phyloP scores from a whole-genome alignment of 2,888 invertebrate species.

The Eilema depressum region DNA sequence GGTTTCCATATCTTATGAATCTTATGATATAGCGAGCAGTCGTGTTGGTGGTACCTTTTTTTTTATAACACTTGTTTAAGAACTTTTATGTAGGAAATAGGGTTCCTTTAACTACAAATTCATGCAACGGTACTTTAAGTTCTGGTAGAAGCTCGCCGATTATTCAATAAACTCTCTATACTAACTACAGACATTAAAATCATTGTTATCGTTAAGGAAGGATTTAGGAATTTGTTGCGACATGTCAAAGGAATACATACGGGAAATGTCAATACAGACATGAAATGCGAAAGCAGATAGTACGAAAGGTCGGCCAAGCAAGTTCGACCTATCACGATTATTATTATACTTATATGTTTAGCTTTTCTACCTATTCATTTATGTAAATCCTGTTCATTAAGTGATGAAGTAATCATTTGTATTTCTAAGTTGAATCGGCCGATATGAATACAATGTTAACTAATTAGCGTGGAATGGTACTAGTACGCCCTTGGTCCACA shows the following conservation, averaged over 20 bases:
- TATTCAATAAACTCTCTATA: no score
- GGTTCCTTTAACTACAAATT: not conserved
- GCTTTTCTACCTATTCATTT: slow-evolving; percentile 13
- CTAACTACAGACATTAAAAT: not conserved
- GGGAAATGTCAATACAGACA: slow-evolving; percentile 36
- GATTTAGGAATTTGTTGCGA: slow-evolving; percentile 6
- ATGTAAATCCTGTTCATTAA: not conserved
- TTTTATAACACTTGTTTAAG: no score
- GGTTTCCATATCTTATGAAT: no score
- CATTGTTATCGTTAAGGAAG: not conserved
- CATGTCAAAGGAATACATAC: slow-evolving; percentile 28
- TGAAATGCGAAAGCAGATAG: slow-evolving; percentile 42
- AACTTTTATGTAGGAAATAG: no score
- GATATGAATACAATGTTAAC: not conserved
- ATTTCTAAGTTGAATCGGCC: not conserved
- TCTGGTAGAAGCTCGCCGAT: no score
- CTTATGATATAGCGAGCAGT: no score
- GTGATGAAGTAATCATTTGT: not conserved
- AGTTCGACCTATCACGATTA: slow-evolving; percentile 45
- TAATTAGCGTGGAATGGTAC: not conserved
- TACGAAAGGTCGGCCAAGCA: slow-evolving; percentile 44
- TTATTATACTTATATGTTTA: slow-evolving; percentile 24
- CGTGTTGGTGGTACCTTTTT: no score
- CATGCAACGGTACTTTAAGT: no score
- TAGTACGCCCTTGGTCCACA: not conserved